Percentiles rank a stretch among this genome's conserved stretches.
Conservation (phyloP, 2,888 invertebrate genomes). For the Agrochola lota region DNA sequence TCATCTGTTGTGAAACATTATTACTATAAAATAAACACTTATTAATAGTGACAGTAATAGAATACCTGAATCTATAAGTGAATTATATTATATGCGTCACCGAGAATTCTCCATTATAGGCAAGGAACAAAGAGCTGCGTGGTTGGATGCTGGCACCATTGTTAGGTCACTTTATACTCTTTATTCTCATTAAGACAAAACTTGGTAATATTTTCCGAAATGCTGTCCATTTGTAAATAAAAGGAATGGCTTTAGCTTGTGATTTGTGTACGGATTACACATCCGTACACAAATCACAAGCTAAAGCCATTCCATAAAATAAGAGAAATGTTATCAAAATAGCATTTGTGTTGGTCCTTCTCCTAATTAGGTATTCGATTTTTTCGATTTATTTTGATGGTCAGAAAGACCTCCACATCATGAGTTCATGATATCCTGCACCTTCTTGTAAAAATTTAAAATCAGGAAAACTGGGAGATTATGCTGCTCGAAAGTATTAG, state of each 20-base stretch:
- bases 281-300: no score
- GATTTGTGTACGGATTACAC: no score
- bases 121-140: slow-evolving; percentile 13
- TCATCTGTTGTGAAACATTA: slow-evolving; percentile 1
- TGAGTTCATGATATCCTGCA: neutral
- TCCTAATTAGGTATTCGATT: neutral
- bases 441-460: neutral
- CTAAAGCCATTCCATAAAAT: neutral
- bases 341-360: no score
- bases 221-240: slow-evolving; percentile 17
- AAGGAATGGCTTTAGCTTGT: neutral
- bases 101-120: slow-evolving; percentile 22
- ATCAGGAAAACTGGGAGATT: no score
- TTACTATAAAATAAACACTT: slow-evolving; percentile 33
- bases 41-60: slow-evolving; percentile 12
- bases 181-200: slow-evolving; percentile 3
- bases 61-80: slow-evolving; percentile 7
- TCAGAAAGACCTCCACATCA: neutral
- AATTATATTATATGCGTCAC: neutral
- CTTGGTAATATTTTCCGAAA: neutral
- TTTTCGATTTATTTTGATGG: neutral
- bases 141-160: slow-evolving; percentile 9
- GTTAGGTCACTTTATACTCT: slow-evolving; percentile 23
- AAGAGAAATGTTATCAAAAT: neutral
- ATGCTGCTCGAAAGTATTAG: neutral